Evolutionary conservation across 2,113 vertebrate species (phyloP).

Genomic region (Myotis lucifugus): DNA sequence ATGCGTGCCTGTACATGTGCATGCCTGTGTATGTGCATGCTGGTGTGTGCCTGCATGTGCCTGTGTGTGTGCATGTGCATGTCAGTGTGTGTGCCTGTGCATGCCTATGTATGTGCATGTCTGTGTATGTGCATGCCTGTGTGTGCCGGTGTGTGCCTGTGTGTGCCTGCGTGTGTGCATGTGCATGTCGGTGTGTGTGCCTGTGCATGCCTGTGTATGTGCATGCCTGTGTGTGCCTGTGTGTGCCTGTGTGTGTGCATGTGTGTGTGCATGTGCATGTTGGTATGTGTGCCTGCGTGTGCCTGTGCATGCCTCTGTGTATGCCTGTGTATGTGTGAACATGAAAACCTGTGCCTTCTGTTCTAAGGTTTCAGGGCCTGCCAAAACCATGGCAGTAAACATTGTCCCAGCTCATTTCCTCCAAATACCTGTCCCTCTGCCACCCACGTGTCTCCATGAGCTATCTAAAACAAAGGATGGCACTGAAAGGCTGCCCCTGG

Average conservation of each 20-base stretch:
- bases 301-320: neutral
- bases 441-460: neutral
- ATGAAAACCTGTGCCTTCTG: neutral
- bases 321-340: neutral
- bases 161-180: too few species aligned
- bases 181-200: neutral
- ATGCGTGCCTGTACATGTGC: too few species aligned
- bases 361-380: neutral
- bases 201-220: neutral
- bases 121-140: too few species aligned
- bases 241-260: too few species aligned
- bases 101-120: too few species aligned
- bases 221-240: neutral
- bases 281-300: too few species aligned
- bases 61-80: neutral
- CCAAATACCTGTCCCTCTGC: neutral
- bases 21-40: neutral
- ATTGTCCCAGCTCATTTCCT: neutral
- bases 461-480: neutral
- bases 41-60: too few species aligned
- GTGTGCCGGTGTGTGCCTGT: neutral
- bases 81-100: too few species aligned
- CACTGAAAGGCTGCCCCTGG: neutral
- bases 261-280: neutral
- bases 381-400: neutral